phyloP scores from a whole-genome alignment of 2,888 invertebrate species.

The Autographa gamma region DNA sequence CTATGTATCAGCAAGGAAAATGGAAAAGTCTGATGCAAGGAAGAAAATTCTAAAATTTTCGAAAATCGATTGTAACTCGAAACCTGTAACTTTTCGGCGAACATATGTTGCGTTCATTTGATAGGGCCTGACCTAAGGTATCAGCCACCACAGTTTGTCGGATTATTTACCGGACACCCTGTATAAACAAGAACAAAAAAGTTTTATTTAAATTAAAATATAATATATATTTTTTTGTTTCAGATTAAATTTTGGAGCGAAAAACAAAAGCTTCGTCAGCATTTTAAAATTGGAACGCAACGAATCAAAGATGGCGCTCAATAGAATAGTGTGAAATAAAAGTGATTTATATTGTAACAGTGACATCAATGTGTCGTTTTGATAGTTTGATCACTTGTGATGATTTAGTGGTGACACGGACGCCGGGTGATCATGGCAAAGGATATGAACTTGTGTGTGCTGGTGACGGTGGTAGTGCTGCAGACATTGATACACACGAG shows the following conservation, averaged over 20 bases:
- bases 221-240: constrained; percentile 71
- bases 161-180: too few species aligned
- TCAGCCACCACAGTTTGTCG: too few species aligned
- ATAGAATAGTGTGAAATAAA: constrained; percentile 38
- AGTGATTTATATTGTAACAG: constrained; percentile 32
- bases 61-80: too few species aligned
- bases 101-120: too few species aligned
- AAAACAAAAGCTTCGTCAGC: too few species aligned
- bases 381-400: constrained; percentile 57
- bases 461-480: constrained; percentile 70
- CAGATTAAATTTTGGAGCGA: constrained; percentile 61
- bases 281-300: constrained; percentile 60
- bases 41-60: too few species aligned
- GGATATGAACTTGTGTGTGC: constrained; percentile 70
- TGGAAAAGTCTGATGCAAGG: too few species aligned
- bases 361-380: constrained; percentile 76
- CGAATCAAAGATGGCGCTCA: constrained; percentile 64
- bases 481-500: constrained; percentile 73
- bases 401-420: constrained; percentile 66
- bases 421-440: constrained; percentile 73
- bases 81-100: too few species aligned
- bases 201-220: neutral
- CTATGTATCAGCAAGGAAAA: too few species aligned
- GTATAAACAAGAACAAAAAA: constrained; percentile 43
- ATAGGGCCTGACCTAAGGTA: too few species aligned